These are phyloP conservation scores for Diarsia brunnea DNA, from an alignment of 2,888 invertebrate genomes.

Conservation along the genomic window DNA sequence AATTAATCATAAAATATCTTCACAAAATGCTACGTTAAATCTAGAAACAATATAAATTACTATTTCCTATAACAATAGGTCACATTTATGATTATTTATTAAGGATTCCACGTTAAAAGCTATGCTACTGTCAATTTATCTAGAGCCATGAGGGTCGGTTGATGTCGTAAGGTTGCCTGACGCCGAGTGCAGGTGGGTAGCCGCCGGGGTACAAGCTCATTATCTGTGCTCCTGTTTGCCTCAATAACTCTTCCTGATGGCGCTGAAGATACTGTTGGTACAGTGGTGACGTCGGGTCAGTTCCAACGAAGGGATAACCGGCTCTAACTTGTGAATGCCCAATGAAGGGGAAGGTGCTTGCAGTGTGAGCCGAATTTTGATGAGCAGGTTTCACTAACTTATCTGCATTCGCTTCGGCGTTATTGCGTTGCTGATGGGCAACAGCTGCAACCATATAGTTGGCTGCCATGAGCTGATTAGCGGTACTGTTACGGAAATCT, in stretches of 20 bases:
- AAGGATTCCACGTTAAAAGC: constrained; percentile 56
- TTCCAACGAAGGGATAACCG: constrained; percentile 91
- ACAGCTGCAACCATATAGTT: constrained; percentile 89
- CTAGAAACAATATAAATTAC: constrained; percentile 86
- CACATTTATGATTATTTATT: constrained; percentile 77
- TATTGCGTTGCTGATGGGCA: constrained; percentile 85
- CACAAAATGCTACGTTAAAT: constrained; percentile 78
- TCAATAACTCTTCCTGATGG: constrained; percentile 91
- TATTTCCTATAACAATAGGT: constrained; percentile 82
- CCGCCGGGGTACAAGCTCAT: constrained; percentile 92
- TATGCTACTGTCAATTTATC: constrained; percentile 60
- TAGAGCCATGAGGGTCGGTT: constrained; percentile 93
- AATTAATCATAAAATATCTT: constrained; percentile 76
- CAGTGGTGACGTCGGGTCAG: constrained; percentile 92
- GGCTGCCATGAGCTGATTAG: constrained; percentile 91
- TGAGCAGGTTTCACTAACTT: constrained; percentile 88
- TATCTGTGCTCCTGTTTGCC: constrained; percentile 91
- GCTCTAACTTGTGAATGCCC: constrained; percentile 91
- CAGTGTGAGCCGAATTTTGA: constrained; percentile 83
- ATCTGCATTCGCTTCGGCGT: constrained; percentile 78
- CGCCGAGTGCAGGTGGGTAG: constrained; percentile 92
- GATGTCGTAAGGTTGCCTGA: constrained; percentile 94
- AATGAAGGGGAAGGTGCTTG: constrained; percentile 91
- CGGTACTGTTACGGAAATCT: constrained; percentile 91
- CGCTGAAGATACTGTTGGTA: constrained; percentile 94